Evolutionary conservation across 2,797 vertebrate species (phyloP).

Genomic region (Helarctos malayanus): DNA sequence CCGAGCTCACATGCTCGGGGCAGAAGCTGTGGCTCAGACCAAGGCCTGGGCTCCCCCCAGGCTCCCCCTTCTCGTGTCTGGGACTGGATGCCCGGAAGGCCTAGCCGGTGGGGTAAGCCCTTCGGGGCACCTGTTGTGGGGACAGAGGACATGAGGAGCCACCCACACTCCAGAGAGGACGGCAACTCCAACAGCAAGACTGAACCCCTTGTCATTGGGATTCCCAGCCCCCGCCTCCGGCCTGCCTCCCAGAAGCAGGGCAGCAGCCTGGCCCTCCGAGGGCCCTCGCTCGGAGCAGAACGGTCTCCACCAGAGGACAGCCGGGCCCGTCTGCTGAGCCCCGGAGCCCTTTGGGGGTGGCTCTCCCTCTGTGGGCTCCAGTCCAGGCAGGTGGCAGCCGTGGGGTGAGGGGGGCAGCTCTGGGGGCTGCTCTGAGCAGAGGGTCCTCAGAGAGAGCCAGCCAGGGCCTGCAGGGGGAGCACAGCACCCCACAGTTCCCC

Average conservation of each 20-base stretch:
- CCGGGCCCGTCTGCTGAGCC: accelerated
- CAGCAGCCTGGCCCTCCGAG: not conserved
- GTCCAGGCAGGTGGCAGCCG: accelerated
- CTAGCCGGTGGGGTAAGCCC: not conserved
- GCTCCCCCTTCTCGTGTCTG: accelerated
- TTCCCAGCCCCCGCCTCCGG: accelerated
- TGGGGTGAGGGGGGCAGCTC: not conserved
- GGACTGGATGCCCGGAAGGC: not conserved
- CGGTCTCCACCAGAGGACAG: not conserved
- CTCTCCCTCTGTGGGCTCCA: accelerated
- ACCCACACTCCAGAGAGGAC: not conserved
- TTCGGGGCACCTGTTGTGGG: accelerated
- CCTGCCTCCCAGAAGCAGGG: not conserved
- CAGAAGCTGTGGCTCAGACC: too few relatives aligned
- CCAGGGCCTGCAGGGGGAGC: accelerated
- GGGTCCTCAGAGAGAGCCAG: too few relatives aligned
- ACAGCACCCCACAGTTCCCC: accelerated
- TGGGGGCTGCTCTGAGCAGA: too few relatives aligned
- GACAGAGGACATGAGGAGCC: not conserved
- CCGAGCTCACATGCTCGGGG: accelerated
- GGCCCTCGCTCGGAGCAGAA: too few relatives aligned
- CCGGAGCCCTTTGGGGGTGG: too few relatives aligned
- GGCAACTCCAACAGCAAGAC: accelerated
- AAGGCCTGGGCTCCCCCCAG: not conserved
- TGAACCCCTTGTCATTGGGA: accelerated